Evolutionary conservation across 2,797 vertebrate species (phyloP).

Genomic region (Mus caroli): DNA sequence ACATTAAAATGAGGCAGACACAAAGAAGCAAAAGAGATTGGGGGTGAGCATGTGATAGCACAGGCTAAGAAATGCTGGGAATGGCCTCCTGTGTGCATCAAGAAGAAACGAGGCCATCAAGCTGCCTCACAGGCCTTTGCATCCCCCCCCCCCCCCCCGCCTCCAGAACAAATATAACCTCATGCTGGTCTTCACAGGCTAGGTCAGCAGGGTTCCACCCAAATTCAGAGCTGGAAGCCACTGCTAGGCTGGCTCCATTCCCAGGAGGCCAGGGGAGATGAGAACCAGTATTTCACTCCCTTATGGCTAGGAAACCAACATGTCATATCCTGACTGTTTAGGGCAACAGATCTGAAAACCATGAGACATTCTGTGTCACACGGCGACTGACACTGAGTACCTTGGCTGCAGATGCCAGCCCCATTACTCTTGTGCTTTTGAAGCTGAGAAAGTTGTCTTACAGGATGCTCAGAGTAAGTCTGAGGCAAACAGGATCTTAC

Average conservation of each 20-base stretch:
- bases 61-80: conserved; percentile 27
- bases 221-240: not conserved
- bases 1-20: conserved; percentile 41
- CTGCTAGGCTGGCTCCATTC: conserved; percentile 39
- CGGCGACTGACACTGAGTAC: not conserved
- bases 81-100: conserved; percentile 60
- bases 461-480: conserved; percentile 15
- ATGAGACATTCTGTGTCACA: conserved; percentile 9
- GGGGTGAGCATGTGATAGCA: conserved; percentile 42
- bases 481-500: not conserved
- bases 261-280: conserved; percentile 75
- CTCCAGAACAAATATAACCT: conserved; percentile 73
- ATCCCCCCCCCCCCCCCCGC: conserved; percentile 47
- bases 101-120: conserved; percentile 65
- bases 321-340: conserved; percentile 68
- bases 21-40: conserved; percentile 3
- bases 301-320: conserved; percentile 49
- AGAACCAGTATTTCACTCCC: conserved; percentile 77
- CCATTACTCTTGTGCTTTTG: not conserved
- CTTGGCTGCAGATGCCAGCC: conserved; percentile 5
- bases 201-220: conserved; percentile 55
- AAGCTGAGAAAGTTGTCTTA: not conserved
- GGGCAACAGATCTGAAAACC: conserved; percentile 63
- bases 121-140: conserved; percentile 54
- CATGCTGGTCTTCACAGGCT: conserved; percentile 55